Evolutionary conservation across 2,888 invertebrate genomes (phyloP).

Genomic region (Matsumyia berberina): DNA sequence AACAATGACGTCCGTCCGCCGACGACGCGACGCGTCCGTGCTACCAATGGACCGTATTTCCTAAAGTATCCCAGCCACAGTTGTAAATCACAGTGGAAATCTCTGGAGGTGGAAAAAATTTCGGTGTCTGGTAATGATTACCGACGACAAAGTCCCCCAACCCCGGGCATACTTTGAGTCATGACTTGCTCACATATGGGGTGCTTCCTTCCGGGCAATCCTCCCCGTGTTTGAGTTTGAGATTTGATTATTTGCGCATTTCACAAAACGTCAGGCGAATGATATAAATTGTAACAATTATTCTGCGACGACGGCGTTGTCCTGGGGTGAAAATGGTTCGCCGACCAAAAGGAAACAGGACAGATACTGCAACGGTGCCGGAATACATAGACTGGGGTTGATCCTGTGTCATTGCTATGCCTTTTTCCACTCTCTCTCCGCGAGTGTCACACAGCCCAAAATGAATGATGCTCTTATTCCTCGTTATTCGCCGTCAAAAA

Average conservation of each 20-base stretch:
- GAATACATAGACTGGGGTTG: constrained; percentile 38
- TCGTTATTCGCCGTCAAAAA: constrained; percentile 45
- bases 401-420: constrained; percentile 1
- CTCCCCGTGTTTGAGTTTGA: constrained; percentile 59
- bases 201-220: constrained; percentile 43
- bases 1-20: constrained; percentile 35
- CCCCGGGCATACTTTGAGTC: neutral
- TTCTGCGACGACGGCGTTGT: constrained; percentile 31
- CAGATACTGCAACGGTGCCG: neutral
- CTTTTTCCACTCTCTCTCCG: constrained; percentile 6
- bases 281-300: constrained; percentile 74
- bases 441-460: constrained; percentile 31
- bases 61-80: constrained; percentile 45
- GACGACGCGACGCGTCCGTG: constrained; percentile 22
- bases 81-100: constrained; percentile 58
- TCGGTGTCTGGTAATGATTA: constrained; percentile 54
- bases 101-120: constrained; percentile 34
- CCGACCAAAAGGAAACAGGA: neutral
- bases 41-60: constrained; percentile 61
- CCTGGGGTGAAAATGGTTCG: constrained; percentile 22
- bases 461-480: constrained; percentile 43
- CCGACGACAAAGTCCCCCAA: constrained; percentile 17
- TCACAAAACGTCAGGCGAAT: constrained; percentile 55
- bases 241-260: constrained; percentile 75
- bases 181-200: constrained; percentile 43